A percentile compares a stretch with the other conserved stretches of the same genome.
Evolutionary conservation across 2,113 vertebrate genomes (phyloP).

Genomic region (Anthoscopus minutus): DNA sequence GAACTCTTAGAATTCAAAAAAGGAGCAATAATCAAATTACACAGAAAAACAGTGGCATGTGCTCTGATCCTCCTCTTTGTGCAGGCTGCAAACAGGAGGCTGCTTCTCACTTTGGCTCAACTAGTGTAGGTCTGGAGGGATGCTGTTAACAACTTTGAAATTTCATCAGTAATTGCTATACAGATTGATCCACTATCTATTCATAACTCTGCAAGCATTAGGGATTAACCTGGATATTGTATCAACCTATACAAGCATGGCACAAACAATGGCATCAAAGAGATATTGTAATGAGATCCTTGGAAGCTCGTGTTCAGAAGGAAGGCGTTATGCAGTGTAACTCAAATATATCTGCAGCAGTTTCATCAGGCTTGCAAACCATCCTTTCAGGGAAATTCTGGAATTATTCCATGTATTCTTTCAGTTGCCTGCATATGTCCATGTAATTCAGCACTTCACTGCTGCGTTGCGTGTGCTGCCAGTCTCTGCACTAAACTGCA

Average conservation of each 20-base stretch:
- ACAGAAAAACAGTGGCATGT: not conserved
- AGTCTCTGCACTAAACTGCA: conserved; percentile 24
- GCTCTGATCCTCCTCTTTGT: not conserved
- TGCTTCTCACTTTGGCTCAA: not conserved
- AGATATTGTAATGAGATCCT: not conserved
- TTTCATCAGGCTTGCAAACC: not conserved
- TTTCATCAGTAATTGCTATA: not conserved
- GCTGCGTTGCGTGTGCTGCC: not conserved
- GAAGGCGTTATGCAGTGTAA: not conserved
- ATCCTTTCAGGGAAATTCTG: not conserved
- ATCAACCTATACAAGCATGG: not conserved
- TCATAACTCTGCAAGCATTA: not conserved
- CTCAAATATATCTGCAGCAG: not conserved
- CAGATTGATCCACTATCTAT: not conserved
- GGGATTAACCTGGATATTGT: not conserved
- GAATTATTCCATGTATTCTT: not conserved
- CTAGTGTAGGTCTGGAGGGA: not conserved
- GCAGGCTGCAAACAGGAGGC: not conserved
- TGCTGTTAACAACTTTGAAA: not conserved
- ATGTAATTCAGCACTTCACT: conserved; percentile 56
- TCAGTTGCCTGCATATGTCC: conserved; percentile 46
- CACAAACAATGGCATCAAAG: not conserved
- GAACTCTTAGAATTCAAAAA: not conserved
- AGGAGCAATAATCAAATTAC: not conserved
- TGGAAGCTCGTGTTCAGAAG: not conserved